Evolutionary conservation across 1,140 invertebrate species (phyloP).

Genomic region (Ericerus pela): DNA sequence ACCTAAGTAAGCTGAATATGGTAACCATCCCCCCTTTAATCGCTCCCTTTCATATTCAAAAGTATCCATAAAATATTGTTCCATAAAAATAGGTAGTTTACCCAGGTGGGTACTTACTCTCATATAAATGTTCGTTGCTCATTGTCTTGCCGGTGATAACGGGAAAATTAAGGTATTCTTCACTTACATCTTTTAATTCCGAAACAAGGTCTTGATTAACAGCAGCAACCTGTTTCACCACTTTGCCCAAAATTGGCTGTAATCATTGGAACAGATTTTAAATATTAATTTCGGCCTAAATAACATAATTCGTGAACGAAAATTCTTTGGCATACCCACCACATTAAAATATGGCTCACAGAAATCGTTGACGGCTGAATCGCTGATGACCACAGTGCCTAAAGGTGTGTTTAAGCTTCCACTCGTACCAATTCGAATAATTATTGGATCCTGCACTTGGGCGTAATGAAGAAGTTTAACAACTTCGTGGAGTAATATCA

Average conservation of each 20-base stretch:
- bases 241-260: not conserved
- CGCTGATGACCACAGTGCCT: not conserved
- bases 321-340: not conserved
- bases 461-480: not conserved
- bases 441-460: not conserved
- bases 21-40: no score
- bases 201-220: not conserved
- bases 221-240: not conserved
- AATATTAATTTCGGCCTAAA: not conserved
- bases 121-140: slow-evolving; percentile 5
- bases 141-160: not conserved
- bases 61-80: no score
- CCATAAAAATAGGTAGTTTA: no score
- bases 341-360: not conserved
- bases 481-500: not conserved
- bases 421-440: not conserved
- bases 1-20: no score
- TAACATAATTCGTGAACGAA: not conserved
- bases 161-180: not conserved
- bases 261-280: not conserved
- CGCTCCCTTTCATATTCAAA: no score
- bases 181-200: not conserved
- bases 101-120: no score
- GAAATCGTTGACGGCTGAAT: not conserved
- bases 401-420: not conserved